A percentile compares a stretch with the other conserved stretches of the same genome.
phyloP scores from a whole-genome alignment of 2,113 vertebrate species.

The Malurus alboscapulatus region DNA sequence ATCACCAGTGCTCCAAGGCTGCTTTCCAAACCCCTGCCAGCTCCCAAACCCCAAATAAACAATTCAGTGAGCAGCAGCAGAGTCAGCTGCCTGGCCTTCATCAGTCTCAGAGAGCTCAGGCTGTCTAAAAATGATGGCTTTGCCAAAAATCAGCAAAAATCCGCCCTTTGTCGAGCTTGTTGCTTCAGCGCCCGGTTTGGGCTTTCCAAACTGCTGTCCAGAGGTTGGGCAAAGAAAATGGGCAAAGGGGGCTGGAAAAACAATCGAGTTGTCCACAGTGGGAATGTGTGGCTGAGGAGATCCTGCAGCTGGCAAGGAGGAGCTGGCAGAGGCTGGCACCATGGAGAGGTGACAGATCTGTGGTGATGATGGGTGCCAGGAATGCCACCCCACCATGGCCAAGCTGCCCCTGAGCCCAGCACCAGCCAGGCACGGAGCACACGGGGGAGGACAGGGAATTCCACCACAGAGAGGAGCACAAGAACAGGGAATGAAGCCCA shows the following conservation, averaged over 20 bases:
- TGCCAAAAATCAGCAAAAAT: background rate
- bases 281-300: background rate
- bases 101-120: accelerated
- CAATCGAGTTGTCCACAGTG: background rate
- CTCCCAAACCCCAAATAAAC: background rate
- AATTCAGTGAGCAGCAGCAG: background rate
- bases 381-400: background rate
- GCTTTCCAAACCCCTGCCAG: background rate
- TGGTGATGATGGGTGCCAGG: background rate
- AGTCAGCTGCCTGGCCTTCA: background rate
- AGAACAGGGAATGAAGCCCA: background rate
- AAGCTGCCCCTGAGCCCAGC: background rate
- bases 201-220: background rate
- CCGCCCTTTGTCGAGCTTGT: background rate
- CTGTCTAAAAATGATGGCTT: background rate
- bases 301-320: background rate
- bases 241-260: background rate
- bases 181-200: accelerated
- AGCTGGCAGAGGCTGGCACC: background rate
- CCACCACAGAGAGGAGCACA: background rate
- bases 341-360: background rate
- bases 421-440: background rate
- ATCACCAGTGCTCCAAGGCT: background rate
- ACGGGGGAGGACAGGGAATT: background rate
- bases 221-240: background rate